Conservation (phyloP, 2,113 vertebrate species). For the Hippolais icterina region DNA sequence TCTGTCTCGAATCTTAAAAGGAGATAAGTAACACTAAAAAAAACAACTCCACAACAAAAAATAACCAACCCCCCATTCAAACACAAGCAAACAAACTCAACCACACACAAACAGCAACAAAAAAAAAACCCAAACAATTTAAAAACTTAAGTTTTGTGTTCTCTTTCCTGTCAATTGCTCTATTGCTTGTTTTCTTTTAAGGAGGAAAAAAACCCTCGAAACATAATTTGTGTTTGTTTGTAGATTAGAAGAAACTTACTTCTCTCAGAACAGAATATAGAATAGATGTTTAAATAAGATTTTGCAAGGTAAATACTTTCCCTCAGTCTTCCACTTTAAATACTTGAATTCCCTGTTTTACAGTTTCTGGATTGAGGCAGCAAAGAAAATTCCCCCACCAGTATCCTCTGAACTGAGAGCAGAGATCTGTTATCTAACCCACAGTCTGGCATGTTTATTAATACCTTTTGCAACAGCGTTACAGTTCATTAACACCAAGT, state of each 20-base stretch:
- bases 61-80: neutral
- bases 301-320: neutral
- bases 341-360: neutral
- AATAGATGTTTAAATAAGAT: neutral
- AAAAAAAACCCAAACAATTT: fast-evolving
- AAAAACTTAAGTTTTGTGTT: neutral
- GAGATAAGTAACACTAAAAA: neutral
- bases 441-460: neutral
- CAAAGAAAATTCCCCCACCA: neutral
- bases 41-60: neutral
- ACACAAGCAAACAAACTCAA: neutral
- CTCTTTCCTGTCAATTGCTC: neutral
- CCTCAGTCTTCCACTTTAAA: neutral
- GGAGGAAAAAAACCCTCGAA: neutral
- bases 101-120: neutral
- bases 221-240: neutral
- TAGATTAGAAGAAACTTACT: neutral
- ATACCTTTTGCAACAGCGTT: conserved; percentile 30
- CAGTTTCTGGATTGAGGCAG: neutral
- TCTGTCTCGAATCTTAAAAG: neutral
- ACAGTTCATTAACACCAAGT: conserved; percentile 32
- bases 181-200: neutral
- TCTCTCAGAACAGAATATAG: neutral
- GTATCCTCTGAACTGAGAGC: neutral
- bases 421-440: neutral